Base-by-base conservation (phyloP, 2,888 invertebrate species). In the Cetonia aurata region DNA sequence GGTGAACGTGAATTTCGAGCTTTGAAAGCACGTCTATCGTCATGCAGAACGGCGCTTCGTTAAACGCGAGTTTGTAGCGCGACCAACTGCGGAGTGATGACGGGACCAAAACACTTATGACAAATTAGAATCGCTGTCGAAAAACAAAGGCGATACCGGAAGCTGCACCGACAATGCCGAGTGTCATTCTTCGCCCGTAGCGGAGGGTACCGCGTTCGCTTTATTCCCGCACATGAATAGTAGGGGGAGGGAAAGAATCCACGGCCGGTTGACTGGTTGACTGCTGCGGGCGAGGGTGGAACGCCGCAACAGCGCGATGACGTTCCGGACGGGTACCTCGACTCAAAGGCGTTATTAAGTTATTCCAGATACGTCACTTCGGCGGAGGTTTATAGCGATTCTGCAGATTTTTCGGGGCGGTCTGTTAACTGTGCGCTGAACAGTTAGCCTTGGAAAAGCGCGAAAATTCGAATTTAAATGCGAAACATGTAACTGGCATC, bases 51-150 rank as follows among this genome's bases (percentile, higher is more conserved):
- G 10, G 37, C 37, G 37, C 37, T 10, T 52, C 25, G 25, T 52
- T 52, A 52, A 25, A 52, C 25, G 52, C 17, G 52, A 52, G 17
- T 25, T 19, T 25, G 52, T 25, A 25, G 12, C 19, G 0, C 52
- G 52, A 17, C 17, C 52, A 17, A 52, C 52, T 25, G 52, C 42
- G 19, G 48, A 15, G 31, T 70, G 46, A 46, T 66, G 65, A 71
- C 66, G 52, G 25, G 67, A 41, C 70, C 55, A 71, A 69, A 71
- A 72, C 75, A 76, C 79, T 79, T 76, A 74, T 77, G 76, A 77
- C 78, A 81, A 81, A 81, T 82, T 80, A 81, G 79, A 77, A 78
- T 78, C 77, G 4, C 76, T 75, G 76, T 75, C 76, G 75, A 77
- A 77, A 81, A 78, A 81, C 80, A 81, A 82, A 80, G 78, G 81